Base-by-base conservation (phyloP, 1,140 invertebrate species). In the Drosophila parabipectinata region DNA sequence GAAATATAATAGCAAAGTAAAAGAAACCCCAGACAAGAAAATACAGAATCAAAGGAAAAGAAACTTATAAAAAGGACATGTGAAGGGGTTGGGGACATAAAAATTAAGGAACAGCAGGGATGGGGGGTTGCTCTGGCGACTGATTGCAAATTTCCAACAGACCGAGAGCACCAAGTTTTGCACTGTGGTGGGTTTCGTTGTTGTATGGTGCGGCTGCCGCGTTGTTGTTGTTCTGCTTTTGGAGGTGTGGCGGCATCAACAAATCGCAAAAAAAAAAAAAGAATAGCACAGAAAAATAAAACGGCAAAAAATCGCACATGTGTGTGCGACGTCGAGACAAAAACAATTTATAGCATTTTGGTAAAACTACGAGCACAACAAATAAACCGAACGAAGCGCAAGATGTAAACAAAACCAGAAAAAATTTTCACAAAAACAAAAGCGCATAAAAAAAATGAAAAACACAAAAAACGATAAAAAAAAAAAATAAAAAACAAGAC, bases 321-420 rank as follows among this genome's bases (percentile, higher is more conserved):
- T 48, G 21, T 51, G 21, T 54, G 37, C 54, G 68, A 48, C 57
- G 57, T 62, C 50, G 54, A 64, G 63, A 41, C 50, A 18, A 8
- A 44, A 14, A 18, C n/a, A 34, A 26, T 57, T 56, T 44, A 71
- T 69, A 32, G 44, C 57, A 47, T 67, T 73, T 62, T 52, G 59
- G 58, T 53, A 74, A 74, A 74, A 74, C 71, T 74, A 74, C 57
- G 53, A 62, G 30, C 47, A 67, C 44, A 57, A 55, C 63, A 72
- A 61, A 32, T 34, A 45, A 62, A 24, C 18, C 37, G 26, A 52
- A 47, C 72, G 69, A 74, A 74, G 12, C 69, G 69, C 59, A 73
- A 77, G 67, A 87, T 85, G 82, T 87, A 85, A 87, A 85, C 81
- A 85, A 85, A 87, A 52, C 30, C 53, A 60, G 66, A 37, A 64